Evolutionary conservation across 2,797 vertebrate species (phyloP).

Genomic region (Notolepis coatsorum): DNA sequence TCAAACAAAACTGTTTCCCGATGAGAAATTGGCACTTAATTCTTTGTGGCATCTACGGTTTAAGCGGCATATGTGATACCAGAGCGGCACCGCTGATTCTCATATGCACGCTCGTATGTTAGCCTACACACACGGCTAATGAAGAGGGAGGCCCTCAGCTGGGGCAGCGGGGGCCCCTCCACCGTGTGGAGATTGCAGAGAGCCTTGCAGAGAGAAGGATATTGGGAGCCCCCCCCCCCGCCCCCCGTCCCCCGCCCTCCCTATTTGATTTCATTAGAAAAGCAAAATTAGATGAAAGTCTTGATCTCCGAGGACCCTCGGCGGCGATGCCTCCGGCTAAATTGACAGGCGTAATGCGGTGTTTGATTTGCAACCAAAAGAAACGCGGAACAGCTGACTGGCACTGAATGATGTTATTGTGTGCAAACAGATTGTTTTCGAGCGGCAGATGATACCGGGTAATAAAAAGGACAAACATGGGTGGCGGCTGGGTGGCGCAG

Average conservation of each 20-base stretch:
- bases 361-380: conserved; percentile 82
- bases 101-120: conserved; percentile 79
- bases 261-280: conserved; percentile 94
- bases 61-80: conserved; percentile 78
- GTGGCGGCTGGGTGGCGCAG: too few relatives aligned
- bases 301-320: conserved; percentile 92
- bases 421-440: conserved; percentile 65
- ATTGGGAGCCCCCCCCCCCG: conserved; percentile 79
- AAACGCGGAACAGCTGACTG: conserved; percentile 78
- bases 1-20: conserved; percentile 66
- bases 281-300: conserved; percentile 95
- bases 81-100: conserved; percentile 54
- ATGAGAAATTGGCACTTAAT: conserved; percentile 76
- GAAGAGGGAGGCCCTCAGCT: conserved; percentile 79
- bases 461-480: conserved; percentile 34
- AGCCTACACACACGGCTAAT: conserved; percentile 70
- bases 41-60: conserved; percentile 72
- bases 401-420: conserved; percentile 59
- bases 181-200: conserved; percentile 83
- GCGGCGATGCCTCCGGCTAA: conserved; percentile 80
- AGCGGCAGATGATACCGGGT: conserved; percentile 58
- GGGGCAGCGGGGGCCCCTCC: conserved; percentile 80
- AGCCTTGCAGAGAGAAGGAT: conserved; percentile 81
- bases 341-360: conserved; percentile 81
- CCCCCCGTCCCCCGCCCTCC: too few relatives aligned